These are phyloP conservation scores for Portevinia maculata DNA, from an alignment of 2,888 invertebrate species.

Conservation along the genomic window DNA sequence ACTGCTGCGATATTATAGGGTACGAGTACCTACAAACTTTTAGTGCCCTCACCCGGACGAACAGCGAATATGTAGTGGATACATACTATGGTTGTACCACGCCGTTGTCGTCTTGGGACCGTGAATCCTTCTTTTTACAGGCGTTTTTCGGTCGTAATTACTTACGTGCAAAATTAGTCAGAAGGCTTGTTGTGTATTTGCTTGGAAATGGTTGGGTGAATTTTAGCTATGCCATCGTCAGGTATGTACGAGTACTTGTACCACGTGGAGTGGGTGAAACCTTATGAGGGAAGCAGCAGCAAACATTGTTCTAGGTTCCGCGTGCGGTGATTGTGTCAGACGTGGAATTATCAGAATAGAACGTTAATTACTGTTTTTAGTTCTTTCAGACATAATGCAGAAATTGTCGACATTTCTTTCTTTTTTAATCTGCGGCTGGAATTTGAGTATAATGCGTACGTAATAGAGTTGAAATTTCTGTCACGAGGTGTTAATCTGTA, in stretches of 20 bases:
- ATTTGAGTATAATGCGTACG: background rate
- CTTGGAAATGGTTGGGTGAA: background rate
- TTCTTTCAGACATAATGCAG: conserved; percentile 40
- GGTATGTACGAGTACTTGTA: background rate
- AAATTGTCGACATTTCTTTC: conserved; percentile 22
- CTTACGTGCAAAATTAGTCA: conserved; percentile 61
- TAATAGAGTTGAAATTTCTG: conserved; percentile 36
- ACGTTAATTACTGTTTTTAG: conserved; percentile 45
- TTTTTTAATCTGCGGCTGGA: background rate
- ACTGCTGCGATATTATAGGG: background rate
- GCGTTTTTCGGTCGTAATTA: conserved; percentile 50
- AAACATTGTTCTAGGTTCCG: conserved; percentile 41
- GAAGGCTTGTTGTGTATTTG: conserved; percentile 1
- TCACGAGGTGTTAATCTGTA: conserved; percentile 58
- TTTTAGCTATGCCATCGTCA: background rate
- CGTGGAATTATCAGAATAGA: conserved; percentile 63
- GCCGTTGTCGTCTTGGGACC: conserved; percentile 39
- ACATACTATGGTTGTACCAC: conserved; percentile 7
- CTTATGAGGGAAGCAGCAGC: conserved; percentile 14
- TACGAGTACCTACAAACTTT: conserved; percentile 40
- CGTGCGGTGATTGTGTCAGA: conserved; percentile 57
- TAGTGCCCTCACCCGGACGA: background rate
- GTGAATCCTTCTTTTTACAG: conserved; percentile 47
- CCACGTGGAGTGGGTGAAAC: background rate
- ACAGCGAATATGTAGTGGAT: background rate